phyloP scores from a whole-genome alignment of 1,140 invertebrate genomes.

The Plutomurus gul region DNA sequence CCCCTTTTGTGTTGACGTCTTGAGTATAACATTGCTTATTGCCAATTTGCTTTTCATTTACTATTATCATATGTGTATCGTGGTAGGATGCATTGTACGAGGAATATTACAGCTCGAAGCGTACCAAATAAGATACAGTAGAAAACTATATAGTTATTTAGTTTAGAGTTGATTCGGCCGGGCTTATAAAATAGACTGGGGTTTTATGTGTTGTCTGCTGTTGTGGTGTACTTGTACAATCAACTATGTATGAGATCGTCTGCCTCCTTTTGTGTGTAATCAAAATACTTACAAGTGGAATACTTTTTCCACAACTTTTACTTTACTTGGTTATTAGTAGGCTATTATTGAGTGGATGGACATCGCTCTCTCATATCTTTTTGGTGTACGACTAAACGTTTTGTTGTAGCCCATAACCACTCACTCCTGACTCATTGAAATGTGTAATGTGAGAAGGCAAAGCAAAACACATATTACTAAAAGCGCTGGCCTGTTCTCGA shows the following conservation, averaged over 20 bases:
- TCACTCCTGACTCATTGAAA: too few relatives aligned
- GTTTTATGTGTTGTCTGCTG: neutral
- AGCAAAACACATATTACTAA: too few relatives aligned
- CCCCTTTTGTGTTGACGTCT: neutral
- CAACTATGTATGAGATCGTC: neutral
- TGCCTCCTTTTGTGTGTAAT: neutral
- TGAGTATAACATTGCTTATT: constrained; percentile 7
- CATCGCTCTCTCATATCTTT: neutral
- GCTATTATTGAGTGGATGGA: too few relatives aligned
- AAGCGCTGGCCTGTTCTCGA: too few relatives aligned
- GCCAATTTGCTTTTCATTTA: neutral
- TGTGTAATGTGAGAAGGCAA: neutral
- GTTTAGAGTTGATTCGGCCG: too few relatives aligned
- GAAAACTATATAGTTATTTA: too few relatives aligned
- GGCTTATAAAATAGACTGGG: too few relatives aligned
- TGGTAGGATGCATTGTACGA: too few relatives aligned
- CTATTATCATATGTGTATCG: neutral
- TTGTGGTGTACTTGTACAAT: neutral
- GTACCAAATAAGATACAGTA: too few relatives aligned
- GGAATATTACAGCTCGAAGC: too few relatives aligned
- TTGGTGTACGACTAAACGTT: neutral
- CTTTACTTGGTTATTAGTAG: too few relatives aligned
- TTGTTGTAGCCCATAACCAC: too few relatives aligned
- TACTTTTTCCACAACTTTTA: neutral
- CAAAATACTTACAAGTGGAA: neutral